These are phyloP conservation scores for Lepidonotus clava DNA, from an alignment of 2,888 invertebrate species.

Conservation along the genomic window DNA sequence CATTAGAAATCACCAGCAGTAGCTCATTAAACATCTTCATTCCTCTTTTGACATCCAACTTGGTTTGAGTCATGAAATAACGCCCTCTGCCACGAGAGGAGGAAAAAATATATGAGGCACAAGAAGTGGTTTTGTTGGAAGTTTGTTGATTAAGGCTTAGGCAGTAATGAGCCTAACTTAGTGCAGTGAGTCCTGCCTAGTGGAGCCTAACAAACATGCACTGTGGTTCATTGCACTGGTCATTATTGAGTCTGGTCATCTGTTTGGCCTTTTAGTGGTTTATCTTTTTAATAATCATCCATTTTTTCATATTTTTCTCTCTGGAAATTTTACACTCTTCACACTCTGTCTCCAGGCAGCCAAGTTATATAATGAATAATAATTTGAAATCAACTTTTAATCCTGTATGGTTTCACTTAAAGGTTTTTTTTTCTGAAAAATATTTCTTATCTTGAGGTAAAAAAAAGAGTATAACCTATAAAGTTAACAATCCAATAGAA, in stretches of 20 bases:
- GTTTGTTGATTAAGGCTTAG: not conserved
- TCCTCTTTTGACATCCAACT: not conserved
- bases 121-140: not conserved
- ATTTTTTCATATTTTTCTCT: no score
- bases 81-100: not conserved
- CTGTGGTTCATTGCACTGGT: not conserved
- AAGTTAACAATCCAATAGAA: no score
- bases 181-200: not conserved
- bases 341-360: no score
- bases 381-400: not conserved
- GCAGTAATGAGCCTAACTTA: constrained; percentile 22
- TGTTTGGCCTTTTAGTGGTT: no score
- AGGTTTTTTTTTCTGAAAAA: no score
- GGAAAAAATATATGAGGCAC: not conserved
- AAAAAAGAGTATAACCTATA: no score
- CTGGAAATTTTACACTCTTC: no score
- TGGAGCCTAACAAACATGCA: not conserved
- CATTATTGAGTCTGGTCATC: not conserved
- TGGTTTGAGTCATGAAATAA: not conserved
- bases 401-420: no score
- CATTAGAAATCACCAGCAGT: not conserved
- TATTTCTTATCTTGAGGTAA: no score
- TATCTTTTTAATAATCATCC: not conserved
- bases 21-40: not conserved
- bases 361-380: not conserved